A percentile compares a stretch with the other conserved stretches of the same genome.
These are phyloP conservation scores for Megaleporinus macrocephalus DNA, from an alignment of 2,113 vertebrate species.

Conservation along the genomic window DNA sequence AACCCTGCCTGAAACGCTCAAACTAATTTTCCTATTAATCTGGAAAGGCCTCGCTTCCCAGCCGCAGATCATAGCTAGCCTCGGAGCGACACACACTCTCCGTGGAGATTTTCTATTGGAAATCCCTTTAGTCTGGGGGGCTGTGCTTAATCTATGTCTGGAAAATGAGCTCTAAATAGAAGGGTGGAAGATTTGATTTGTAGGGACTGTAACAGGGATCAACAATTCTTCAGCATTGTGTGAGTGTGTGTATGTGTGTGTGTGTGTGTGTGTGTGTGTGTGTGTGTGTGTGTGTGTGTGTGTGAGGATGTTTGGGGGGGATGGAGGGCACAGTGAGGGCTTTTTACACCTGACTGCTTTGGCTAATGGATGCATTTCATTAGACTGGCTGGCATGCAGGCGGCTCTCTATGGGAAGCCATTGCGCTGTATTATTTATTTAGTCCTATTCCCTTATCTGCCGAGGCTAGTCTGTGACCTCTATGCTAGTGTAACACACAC, in stretches of 20 bases:
- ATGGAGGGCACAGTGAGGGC: slow-evolving; percentile 9
- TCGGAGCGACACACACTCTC: not conserved
- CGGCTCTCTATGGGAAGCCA: slow-evolving; percentile 48
- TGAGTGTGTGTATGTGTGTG: slow-evolving; percentile 24
- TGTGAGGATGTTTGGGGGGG: slow-evolving; percentile 31
- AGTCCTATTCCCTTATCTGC: slow-evolving; percentile 46
- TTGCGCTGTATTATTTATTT: slow-evolving; percentile 68
- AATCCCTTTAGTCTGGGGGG: not conserved
- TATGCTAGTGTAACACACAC: slow-evolving; percentile 36
- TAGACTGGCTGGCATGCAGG: slow-evolving; percentile 59
- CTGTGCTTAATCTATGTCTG: not conserved
- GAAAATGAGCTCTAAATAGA: slow-evolving; percentile 20
- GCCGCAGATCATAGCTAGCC: not conserved
- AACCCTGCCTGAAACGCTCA: not conserved
- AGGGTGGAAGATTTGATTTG: slow-evolving; percentile 28
- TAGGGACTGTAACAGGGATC: slow-evolving; percentile 20
- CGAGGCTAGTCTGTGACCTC: slow-evolving; percentile 54
- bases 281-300: slow-evolving; percentile 11
- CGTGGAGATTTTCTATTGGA: not conserved
- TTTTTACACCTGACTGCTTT: slow-evolving; percentile 76
- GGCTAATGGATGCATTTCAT: slow-evolving; percentile 78
- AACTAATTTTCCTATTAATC: not conserved
- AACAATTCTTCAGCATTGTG: slow-evolving; percentile 15
- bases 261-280: too few relatives aligned
- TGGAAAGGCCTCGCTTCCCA: not conserved